Conservation (phyloP, 1,140 invertebrate species). For the Drosophila pruinosa region DNA sequence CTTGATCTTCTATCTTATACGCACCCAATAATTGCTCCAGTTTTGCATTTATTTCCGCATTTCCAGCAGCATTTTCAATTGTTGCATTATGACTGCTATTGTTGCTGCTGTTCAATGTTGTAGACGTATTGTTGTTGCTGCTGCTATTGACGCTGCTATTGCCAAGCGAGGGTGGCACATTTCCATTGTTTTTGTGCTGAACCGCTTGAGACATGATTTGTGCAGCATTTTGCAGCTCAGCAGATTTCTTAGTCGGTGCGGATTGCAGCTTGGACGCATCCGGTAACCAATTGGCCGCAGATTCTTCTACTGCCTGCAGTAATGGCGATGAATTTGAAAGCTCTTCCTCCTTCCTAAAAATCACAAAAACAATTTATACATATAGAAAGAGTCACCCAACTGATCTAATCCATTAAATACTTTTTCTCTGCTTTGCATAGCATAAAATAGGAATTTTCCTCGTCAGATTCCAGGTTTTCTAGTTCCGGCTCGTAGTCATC, state of each 20-base stretch:
- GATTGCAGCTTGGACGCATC: slow-evolving; percentile 36
- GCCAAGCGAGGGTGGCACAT: slow-evolving; percentile 58
- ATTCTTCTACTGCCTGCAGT: slow-evolving; percentile 35
- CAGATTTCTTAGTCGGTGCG: slow-evolving; percentile 57
- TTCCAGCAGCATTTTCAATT: slow-evolving; percentile 24
- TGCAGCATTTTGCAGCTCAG: slow-evolving; percentile 74
- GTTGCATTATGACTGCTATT: slow-evolving; percentile 38
- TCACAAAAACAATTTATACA: background rate
- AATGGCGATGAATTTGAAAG: slow-evolving; percentile 44
- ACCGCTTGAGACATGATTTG: slow-evolving; percentile 78
- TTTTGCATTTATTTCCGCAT: slow-evolving; percentile 60
- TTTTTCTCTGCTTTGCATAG: slow-evolving; percentile 39
- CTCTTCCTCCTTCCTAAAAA: slow-evolving; percentile 44
- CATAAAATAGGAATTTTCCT: slow-evolving; percentile 49
- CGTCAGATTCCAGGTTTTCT: slow-evolving; percentile 58
- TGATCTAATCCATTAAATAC: background rate
- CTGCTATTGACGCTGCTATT: slow-evolving; percentile 22
- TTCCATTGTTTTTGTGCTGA: slow-evolving; percentile 71
- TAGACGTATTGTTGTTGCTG: slow-evolving; percentile 47
- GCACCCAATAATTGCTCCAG: slow-evolving; percentile 69
- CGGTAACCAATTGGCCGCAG: slow-evolving; percentile 50
- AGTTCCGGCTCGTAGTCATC: slow-evolving; percentile 64
- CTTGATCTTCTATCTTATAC: background rate
- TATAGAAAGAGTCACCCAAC: background rate
- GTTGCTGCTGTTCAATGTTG: slow-evolving; percentile 45